Conservation (phyloP, 2,113 vertebrate genomes). For the Pseudonaja textilis region DNA sequence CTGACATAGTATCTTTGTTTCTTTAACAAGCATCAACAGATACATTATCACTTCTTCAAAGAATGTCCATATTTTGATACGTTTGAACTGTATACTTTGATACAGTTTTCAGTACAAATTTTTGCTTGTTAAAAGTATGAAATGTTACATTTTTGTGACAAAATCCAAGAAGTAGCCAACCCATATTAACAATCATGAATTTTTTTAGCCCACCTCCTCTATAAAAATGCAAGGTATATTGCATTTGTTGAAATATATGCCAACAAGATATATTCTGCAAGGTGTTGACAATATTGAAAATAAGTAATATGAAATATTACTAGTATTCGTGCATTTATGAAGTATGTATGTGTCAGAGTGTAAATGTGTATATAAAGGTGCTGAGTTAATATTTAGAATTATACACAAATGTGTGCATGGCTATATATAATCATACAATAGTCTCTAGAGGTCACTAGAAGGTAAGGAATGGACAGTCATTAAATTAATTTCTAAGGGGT, state of each 20-base stretch:
- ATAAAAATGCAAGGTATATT: background rate
- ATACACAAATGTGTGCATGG: slow-evolving; percentile 37
- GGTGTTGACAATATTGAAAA: background rate
- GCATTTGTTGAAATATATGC: background rate
- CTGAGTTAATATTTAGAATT: slow-evolving; percentile 24
- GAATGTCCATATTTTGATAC: background rate
- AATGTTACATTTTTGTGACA: background rate
- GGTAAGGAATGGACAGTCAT: slow-evolving; percentile 72
- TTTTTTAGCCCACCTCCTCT: background rate
- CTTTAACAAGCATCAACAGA: background rate
- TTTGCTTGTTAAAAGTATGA: background rate
- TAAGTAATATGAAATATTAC: background rate
- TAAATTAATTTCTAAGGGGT: slow-evolving; percentile 41
- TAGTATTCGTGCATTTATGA: background rate
- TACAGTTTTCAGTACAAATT: background rate
- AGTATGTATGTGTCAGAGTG: background rate
- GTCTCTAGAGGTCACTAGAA: slow-evolving; percentile 84
- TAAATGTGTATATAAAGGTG: background rate
- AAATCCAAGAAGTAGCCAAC: background rate
- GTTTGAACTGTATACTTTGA: background rate
- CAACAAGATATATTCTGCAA: background rate
- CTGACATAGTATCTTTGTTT: slow-evolving; percentile 7
- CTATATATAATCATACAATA: slow-evolving; percentile 50
- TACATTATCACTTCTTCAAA: background rate
- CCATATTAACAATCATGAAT: background rate